These are phyloP conservation scores for Thaleichthys pacificus DNA, from an alignment of 2,797 vertebrate species.

Conservation along the genomic window DNA sequence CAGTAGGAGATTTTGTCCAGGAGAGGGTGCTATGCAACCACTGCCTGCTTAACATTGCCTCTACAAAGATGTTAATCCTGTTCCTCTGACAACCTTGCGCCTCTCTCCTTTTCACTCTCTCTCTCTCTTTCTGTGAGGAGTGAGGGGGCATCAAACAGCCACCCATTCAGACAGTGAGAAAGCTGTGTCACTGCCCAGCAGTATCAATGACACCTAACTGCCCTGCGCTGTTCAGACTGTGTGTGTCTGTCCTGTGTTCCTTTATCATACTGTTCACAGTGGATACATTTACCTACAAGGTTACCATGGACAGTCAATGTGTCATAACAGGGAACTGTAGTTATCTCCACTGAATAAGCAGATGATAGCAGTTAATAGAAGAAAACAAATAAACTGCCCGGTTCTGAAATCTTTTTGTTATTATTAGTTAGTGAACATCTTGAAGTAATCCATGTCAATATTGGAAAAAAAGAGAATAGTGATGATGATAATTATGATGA, in stretches of 20 bases:
- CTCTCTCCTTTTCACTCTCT: not conserved
- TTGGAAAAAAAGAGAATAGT: too few relatives aligned
- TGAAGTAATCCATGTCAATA: too few relatives aligned
- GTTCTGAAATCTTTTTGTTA: too few relatives aligned
- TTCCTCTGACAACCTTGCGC: not conserved
- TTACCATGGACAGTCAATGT: not conserved
- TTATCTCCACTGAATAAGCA: too few relatives aligned
- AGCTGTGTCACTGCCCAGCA: conserved; percentile 57
- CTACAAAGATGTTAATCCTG: conserved; percentile 2
- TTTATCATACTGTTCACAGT: not conserved
- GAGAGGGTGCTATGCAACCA: not conserved
- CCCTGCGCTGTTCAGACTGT: conserved; percentile 37
- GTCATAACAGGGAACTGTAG: not conserved
- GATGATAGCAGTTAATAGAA: not conserved
- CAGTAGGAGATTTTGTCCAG: not conserved
- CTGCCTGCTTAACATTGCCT: not conserved
- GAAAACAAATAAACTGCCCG: not conserved
- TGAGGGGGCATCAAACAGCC: conserved; percentile 45
- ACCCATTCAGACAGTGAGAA: conserved; percentile 51
- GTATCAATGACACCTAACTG: conserved; percentile 65
- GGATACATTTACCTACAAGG: not conserved
- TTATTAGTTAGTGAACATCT: too few relatives aligned
- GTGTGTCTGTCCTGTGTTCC: conserved; percentile 1
- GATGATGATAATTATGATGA: too few relatives aligned
- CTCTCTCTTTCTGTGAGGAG: not conserved